Conservation (phyloP, 2,113 vertebrate species). For the Spea bombifrons region DNA sequence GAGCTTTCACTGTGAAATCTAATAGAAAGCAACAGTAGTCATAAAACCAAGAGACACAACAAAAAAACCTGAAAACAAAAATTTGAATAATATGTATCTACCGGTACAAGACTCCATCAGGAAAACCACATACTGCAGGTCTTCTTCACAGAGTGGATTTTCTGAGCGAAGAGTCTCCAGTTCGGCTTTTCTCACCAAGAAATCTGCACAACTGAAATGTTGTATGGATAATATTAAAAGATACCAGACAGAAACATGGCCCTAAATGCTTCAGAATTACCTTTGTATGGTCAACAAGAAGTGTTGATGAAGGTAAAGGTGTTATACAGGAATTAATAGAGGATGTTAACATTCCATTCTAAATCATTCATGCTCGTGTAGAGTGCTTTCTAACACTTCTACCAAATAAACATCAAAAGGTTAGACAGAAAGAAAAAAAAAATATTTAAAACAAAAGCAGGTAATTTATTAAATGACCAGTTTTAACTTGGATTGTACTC, state of each 20-base stretch:
- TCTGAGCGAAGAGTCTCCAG: slow-evolving; percentile 78
- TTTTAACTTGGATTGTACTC: no score
- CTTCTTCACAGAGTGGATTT: slow-evolving; percentile 66
- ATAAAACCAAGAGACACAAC: neutral
- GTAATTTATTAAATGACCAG: no score
- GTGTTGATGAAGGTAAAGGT: no score
- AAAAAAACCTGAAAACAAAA: neutral
- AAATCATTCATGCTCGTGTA: no score
- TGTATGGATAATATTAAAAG: neutral
- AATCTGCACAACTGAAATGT: slow-evolving; percentile 77
- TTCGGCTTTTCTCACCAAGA: slow-evolving; percentile 82
- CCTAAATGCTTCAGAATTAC: no score
- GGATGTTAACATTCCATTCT: no score
- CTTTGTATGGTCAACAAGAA: no score
- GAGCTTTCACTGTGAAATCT: slow-evolving; percentile 55
- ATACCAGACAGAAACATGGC: neutral
- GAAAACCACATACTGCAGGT: slow-evolving; percentile 75
- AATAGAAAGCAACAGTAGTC: neutral
- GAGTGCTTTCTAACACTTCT: no score
- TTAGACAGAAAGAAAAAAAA: neutral
- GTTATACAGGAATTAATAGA: no score
- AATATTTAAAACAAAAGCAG: neutral
- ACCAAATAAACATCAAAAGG: no score
- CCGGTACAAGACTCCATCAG: slow-evolving; percentile 79
- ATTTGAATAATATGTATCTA: slow-evolving; percentile 50